Conservation (phyloP, 1,140 invertebrate species). For the Bicyclus anynana region DNA sequence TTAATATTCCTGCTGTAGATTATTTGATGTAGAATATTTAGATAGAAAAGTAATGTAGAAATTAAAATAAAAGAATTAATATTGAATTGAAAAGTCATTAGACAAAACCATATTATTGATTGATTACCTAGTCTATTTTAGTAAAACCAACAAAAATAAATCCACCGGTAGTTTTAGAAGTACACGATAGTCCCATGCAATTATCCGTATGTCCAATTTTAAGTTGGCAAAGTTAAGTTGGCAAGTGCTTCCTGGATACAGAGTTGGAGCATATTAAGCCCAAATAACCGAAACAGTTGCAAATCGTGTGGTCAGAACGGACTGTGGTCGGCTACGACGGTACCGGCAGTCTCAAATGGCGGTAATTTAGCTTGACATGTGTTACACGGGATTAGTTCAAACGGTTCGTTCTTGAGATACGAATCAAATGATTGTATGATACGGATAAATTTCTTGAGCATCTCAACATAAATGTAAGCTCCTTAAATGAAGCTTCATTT, state of each 20-base stretch:
- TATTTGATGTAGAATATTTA: no score
- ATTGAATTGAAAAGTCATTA: no score
- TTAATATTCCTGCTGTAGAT: no score
- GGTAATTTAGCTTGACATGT: conserved; percentile 13
- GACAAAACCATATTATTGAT: no score
- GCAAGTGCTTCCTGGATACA: conserved; percentile 1
- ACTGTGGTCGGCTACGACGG: conserved; percentile 11
- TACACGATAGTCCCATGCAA: neutral
- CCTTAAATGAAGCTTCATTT: no score
- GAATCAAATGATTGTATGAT: neutral
- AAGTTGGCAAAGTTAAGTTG: neutral
- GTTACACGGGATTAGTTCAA: neutral
- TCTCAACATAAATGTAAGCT: no score
- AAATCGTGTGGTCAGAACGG: conserved; percentile 17
- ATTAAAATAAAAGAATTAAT: no score
- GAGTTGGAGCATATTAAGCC: conserved; percentile 2
- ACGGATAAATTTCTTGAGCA: no score
- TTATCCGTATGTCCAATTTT: neutral
- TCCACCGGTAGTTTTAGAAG: no score
- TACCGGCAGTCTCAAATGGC: conserved; percentile 15
- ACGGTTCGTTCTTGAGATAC: conserved; percentile 4
- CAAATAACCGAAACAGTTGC: conserved; percentile 12
- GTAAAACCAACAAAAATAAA: no score
- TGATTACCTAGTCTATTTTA: no score
- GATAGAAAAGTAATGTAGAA: no score